Base-by-base conservation (phyloP, 1,140 invertebrate genomes). In the Philopotamus ludificatus region DNA sequence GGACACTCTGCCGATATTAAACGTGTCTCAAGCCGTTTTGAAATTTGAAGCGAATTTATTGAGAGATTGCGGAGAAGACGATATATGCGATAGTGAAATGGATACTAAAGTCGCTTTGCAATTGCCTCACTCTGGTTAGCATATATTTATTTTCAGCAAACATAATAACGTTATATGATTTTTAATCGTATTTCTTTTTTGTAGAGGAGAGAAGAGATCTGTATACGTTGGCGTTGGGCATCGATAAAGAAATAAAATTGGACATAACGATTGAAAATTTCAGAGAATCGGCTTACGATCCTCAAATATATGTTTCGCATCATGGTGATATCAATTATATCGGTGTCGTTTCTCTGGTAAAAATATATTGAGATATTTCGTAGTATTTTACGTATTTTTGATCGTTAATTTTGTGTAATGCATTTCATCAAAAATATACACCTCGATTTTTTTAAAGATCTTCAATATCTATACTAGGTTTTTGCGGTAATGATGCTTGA, bases 11-110 rank as follows among this genome's bases (percentile, higher is more conserved):
- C 94, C 95, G 0, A 94, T 97, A 54, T 77, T 97, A 10, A 95
- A 97, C 77, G 89, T 93, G 68, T 91, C 91, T 65, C 67, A 66
- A 22, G 92, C 93, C 0, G 86, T 86, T 8, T 87, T 88, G 69
- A 80, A 87, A 2, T 95, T 96, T 72, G 84, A 89, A 72, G 93
- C 91, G 1, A 89, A 87, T 20, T 97, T 98, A 80, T 86, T 94
- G 55, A 97, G 96, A 78, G 93, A 97, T 73, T 98, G 95, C 74
- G 95, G 94, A 4, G 79, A 84, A 0, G 93, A 97, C 74, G 92
- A 95, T 72, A 82, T 92, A 20, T 98, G 95, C 75, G 85, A 93
- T 71, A 96, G 93, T 75, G 84, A 95, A 73, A 76, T 97, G n/a
- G 77, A 84, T 59, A 75, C 95, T 0, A 75, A 81, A n/a, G 86